Percentiles rank a stretch among this genome's conserved stretches.
Evolutionary conservation across 2,797 vertebrate genomes (phyloP).

Genomic region (Characodon lateralis): DNA sequence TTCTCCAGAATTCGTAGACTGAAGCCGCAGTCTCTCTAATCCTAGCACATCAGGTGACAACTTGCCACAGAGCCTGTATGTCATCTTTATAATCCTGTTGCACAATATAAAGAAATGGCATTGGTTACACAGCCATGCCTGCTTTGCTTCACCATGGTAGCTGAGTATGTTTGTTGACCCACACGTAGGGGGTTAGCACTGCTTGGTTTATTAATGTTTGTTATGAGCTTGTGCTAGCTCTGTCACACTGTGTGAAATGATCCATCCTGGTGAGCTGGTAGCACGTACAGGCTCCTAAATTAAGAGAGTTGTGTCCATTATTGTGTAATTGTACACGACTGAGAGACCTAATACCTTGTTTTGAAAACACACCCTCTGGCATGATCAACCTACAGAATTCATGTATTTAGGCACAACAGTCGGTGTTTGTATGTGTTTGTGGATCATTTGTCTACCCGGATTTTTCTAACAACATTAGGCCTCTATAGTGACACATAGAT

Average conservation of each 20-base stretch:
- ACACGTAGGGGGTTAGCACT: conserved; percentile 22
- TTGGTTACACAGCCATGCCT: conserved; percentile 13
- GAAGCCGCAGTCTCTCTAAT: conserved; percentile 31
- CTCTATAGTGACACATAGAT: conserved; percentile 13
- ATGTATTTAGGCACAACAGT: conserved; percentile 45
- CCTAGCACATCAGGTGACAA: conserved; percentile 40
- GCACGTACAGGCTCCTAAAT: conserved; percentile 62
- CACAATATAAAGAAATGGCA: conserved; percentile 23
- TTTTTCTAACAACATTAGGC: conserved; percentile 14
- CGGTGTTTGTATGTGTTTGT: conserved; percentile 27
- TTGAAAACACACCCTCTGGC: conserved; percentile 65
- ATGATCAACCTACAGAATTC: conserved; percentile 47
- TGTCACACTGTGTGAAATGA: conserved; percentile 40
- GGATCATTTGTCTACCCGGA: conserved; percentile 22
- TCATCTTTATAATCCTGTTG: conserved; percentile 45
- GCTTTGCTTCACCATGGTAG: conserved; percentile 29
- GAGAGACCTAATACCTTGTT: conserved; percentile 68
- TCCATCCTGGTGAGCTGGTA: conserved; percentile 51
- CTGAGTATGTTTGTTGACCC: conserved; percentile 44
- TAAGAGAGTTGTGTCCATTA: conserved; percentile 65
- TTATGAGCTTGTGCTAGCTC: conserved; percentile 27
- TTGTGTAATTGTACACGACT: conserved; percentile 69
- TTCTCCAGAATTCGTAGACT: conserved; percentile 26
- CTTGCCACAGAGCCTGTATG: conserved; percentile 16
- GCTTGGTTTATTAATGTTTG: conserved; percentile 50